phyloP scores from a whole-genome alignment of 2,113 vertebrate species.

The Australoheros scitulus region DNA sequence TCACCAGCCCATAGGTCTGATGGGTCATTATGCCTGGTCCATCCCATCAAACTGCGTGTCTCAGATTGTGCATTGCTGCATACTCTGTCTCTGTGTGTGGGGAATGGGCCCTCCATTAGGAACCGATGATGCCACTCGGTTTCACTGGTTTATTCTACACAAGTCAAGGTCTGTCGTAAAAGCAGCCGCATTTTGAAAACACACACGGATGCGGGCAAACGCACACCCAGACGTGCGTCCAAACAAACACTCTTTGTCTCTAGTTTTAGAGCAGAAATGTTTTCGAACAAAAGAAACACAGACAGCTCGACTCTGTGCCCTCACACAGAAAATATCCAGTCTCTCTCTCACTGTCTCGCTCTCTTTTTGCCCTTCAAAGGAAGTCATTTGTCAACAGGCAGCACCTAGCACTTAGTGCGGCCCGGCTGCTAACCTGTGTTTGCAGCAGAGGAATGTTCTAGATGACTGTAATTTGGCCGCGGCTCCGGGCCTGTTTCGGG shows the following conservation, averaged over 20 bases:
- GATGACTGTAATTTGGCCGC: slow-evolving; percentile 83
- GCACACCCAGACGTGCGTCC: slow-evolving; percentile 43
- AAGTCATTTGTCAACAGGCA: slow-evolving; percentile 83
- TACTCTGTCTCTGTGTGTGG: slow-evolving; percentile 8
- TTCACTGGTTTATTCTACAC: slow-evolving; percentile 39
- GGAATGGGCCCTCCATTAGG: slow-evolving; percentile 19
- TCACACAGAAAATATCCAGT: slow-evolving; percentile 54
- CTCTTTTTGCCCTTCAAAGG: slow-evolving; percentile 76
- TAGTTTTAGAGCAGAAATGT: slow-evolving; percentile 42
- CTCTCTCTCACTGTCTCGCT: slow-evolving; percentile 38
- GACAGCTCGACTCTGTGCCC: slow-evolving; percentile 52
- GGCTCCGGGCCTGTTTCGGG: slow-evolving; percentile 73
- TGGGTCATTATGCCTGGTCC: slow-evolving; percentile 38
- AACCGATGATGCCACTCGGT: slow-evolving; percentile 33
- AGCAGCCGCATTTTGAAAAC: slow-evolving; percentile 43
- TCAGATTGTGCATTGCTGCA: not conserved
- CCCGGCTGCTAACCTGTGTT: slow-evolving; percentile 76
- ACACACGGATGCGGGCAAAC: not conserved
- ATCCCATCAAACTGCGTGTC: not conserved
- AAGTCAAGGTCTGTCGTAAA: slow-evolving; percentile 4
- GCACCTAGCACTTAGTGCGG: slow-evolving; percentile 78
- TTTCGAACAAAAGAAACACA: slow-evolving; percentile 54
- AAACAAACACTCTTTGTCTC: slow-evolving; percentile 49
- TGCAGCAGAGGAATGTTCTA: slow-evolving; percentile 78
- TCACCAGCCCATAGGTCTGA: not conserved